phyloP scores from a whole-genome alignment of 1,140 invertebrate species.

The honey bee (Apis mellifera) region Amel_HAv3.1 CM009931.2:17561501-17562000 shows the following conservation, averaged over 20 bases:
- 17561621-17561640: slow-evolving; percentile 18
- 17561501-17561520: background rate
- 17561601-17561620: background rate
- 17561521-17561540: slow-evolving; percentile 1
- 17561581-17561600: slow-evolving; percentile 27
- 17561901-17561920: slow-evolving; percentile 11
- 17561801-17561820: background rate
- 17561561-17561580: slow-evolving; percentile 56
- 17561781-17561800: slow-evolving; percentile 22
- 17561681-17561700: background rate
- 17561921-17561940: background rate
- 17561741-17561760: background rate
- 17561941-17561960: slow-evolving; percentile 20
- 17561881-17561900: slow-evolving; percentile 1
- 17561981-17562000: slow-evolving; percentile 7
- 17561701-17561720: background rate
- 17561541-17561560: background rate
- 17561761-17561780: background rate
- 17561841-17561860: background rate
- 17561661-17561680: background rate
- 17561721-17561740: background rate
- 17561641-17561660: background rate
- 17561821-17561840: slow-evolving; percentile 17
- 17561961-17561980: slow-evolving; percentile 27
- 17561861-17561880: background rate